Evolutionary conservation across 2,888 invertebrate genomes (phyloP), one percentile per base, ranked within the genome.

Genomic region (Polydrusus pterygomalis): DNA sequence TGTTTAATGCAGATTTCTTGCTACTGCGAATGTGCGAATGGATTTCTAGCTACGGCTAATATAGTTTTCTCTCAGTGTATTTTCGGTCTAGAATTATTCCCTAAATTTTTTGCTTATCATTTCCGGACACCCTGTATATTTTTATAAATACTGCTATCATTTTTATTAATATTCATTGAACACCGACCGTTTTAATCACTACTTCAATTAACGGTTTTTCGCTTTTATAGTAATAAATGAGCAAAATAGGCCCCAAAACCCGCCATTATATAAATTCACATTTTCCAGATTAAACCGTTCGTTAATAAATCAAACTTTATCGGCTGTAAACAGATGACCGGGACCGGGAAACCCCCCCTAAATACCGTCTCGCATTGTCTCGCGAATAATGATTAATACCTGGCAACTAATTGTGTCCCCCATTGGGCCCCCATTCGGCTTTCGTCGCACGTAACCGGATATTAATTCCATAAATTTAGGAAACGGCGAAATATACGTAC

Each of bases 381-480:
- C 77, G 73, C 77, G 67, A 76, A 76, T 77, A 77, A 79, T 79
- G 80, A 80, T 80, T 80, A 80, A 80, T 80, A 80, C 80, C 80
- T 80, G 76, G 71, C 56, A 73, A 75, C 80, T 80, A 80, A 80
- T 80, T 80, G 80, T 70, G 72, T 70, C 65, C 72, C 74, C 74
- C 75, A 75, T 68, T 60, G 69, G 60, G 70, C 64, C 77, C 74
- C 77, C 63, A 65, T 62, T 78, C 64, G 75, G 75, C 73, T 74
- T 77, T 79, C 81, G 79, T 80, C 79, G 80, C 81, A 80, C 80
- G 79, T 80, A 78, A 63, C 83, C 82, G 82, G 82, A 82, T 82
- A 82, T 82, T 85, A 86, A 85, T 85, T 85, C 85, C 85, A 86
- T 86, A 86, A 86, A 85, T 86, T 86, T 78, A 47, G 68, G 73